Evolutionary conservation across 2,888 invertebrate genomes (phyloP).

Genomic region (Mesoligia furuncula): DNA sequence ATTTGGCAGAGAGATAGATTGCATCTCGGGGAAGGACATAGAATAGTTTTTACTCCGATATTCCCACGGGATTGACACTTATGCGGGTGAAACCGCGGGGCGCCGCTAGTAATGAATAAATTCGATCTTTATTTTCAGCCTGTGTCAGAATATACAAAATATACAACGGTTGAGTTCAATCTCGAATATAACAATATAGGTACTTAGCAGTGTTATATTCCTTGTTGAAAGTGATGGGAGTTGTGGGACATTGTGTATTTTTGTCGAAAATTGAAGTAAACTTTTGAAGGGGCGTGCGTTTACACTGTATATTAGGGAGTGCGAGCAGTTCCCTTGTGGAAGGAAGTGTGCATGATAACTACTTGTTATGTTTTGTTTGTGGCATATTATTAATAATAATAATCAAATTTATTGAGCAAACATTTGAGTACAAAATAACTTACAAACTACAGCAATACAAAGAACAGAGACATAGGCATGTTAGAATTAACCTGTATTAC

Average conservation of each 20-base stretch:
- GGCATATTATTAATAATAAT: slow-evolving; percentile 6
- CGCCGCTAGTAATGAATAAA: neutral
- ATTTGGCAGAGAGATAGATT: too few relatives aligned
- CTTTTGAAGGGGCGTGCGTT: slow-evolving; percentile 35
- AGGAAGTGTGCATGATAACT: neutral
- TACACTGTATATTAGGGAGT: neutral
- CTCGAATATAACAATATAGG: slow-evolving; percentile 7
- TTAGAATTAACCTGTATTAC: too few relatives aligned
- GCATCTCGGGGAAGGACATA: too few relatives aligned
- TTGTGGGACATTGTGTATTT: slow-evolving; percentile 34
- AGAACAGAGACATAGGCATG: too few relatives aligned
- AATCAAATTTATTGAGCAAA: too few relatives aligned
- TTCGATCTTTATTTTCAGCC: slow-evolving; percentile 8
- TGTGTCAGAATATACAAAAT: slow-evolving; percentile 15
- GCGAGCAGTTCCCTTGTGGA: slow-evolving; percentile 17
- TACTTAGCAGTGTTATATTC: slow-evolving; percentile 24
- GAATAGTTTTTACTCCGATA: too few relatives aligned
- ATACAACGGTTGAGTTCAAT: neutral
- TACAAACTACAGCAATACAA: too few relatives aligned
- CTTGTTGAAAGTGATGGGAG: slow-evolving; percentile 5
- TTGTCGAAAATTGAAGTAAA: slow-evolving; percentile 50
- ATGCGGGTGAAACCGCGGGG: too few relatives aligned
- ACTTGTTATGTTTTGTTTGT: slow-evolving; percentile 18
- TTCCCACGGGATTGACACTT: too few relatives aligned
- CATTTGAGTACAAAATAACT: too few relatives aligned